Base-by-base conservation (phyloP, 2,888 invertebrate genomes). In the Pachymerium ferrugineum region DNA sequence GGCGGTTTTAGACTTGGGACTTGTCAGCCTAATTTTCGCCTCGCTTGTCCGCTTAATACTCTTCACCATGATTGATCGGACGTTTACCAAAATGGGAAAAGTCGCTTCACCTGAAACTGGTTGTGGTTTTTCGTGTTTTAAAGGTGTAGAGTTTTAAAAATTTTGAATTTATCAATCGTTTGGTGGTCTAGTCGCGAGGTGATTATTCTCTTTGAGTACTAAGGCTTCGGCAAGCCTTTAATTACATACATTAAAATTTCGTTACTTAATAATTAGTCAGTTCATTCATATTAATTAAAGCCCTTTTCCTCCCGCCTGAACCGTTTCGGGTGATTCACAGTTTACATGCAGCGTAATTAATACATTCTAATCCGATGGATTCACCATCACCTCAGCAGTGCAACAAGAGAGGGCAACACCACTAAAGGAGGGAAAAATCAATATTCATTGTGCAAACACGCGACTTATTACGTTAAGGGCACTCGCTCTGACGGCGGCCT, bases 1-100 rank as follows among this genome's bases (percentile, higher is more conserved):
- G 25, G 8, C 22, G 54, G 54, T 54, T 54, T 54, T 54, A 25
- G 54, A 25, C 25, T 28, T n/a, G n/a, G n/a, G 25, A 54, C 25
- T 54, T 54, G 54, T 54, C 54, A 54, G 54, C 54, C 54, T 54
- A 54, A 54, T 54, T 54, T 54, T 54, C 25, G 54, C 54, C 54
- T 54, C 54, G 54, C 54, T 54, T 54, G 54, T 54, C 54, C 54
- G 54, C 54, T 54, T 54, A 54, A 54, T 54, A 54, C 54, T 54
- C n/a, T 54, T 5, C 54, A 25, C 25, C 22, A 22, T 54, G 54
- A 54, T 54, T 54, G 54, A 54, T 54, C 54, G 54, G 22, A 54
- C 54, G 54, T 54, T 22, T 54, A 25, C 54, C 54, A 54, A 54
- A 54, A 54, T 54, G 54, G 54, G 54, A 10, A 54, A 54, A 5